Conservation (phyloP, 2,888 invertebrate genomes). For the Lasioglossum malachurum region DNA sequence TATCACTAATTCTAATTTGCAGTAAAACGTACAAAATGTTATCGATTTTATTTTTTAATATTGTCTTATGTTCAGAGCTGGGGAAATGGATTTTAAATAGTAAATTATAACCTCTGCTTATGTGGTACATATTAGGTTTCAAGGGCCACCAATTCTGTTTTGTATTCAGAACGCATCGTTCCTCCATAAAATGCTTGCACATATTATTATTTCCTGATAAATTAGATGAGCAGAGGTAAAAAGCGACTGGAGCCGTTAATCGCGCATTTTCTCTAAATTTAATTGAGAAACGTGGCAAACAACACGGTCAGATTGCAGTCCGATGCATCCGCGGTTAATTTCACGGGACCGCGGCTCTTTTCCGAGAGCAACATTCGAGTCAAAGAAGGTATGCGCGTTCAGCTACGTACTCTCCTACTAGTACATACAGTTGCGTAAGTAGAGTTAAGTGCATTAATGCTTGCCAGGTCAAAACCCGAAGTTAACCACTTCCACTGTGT, state of each 20-base stretch:
- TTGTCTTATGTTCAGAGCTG: too few species aligned
- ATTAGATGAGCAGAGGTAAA: neutral
- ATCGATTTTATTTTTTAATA: too few species aligned
- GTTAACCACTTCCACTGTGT: neutral
- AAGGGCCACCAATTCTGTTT: too few species aligned
- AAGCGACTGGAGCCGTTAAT: neutral
- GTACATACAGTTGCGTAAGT: neutral
- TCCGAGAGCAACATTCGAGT: neutral
- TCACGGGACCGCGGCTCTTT: neutral
- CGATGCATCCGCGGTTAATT: neutral
- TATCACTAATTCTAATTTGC: too few species aligned
- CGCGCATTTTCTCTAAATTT: neutral
- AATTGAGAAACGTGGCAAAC: neutral
- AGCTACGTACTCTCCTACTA: conserved; percentile 2
- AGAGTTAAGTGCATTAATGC: conserved; percentile 18
- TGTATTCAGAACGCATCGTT: too few species aligned
- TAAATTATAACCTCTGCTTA: too few species aligned
- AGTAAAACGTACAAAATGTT: too few species aligned
- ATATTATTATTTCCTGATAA: too few species aligned
- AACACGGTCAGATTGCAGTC: neutral
- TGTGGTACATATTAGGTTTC: too few species aligned
- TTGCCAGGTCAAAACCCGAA: conserved; percentile 19
- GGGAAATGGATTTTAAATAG: too few species aligned
- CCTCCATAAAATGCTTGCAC: too few species aligned
- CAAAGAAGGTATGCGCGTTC: conserved; percentile 9